Evolutionary conservation across 2,888 invertebrate species (phyloP), one percentile per base, ranked within the genome.

Genomic region (Strigamia crassipes): DNA sequence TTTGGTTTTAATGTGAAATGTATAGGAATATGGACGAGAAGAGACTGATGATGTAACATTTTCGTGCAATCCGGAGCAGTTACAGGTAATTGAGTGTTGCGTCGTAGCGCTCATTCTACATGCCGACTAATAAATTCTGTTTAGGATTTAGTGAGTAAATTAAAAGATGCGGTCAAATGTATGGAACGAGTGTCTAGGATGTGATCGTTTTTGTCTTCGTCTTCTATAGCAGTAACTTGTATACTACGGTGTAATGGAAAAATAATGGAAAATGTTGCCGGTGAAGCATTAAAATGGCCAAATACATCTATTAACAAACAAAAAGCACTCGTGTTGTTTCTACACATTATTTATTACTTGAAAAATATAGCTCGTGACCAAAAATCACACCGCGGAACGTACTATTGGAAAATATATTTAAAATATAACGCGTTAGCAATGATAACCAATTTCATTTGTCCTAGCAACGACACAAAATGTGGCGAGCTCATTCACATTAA

Each of bases 131-230:
- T 61, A 15, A 61, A 3, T 61, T n/a, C 5, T 61, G 8, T n/a
- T 15, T 23, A 61, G 61, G 61, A 61, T 61, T 23, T 61, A 61
- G 61, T 61, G 1, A 61, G 61, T 23, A 61, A 61, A 61, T 61
- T 61, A 61, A 18, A 23, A 61, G 61, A 61, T 61, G 61, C 61
- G 23, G 61, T 61, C 23, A 61, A 61, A 61, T 61, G 61, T 18
- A 18, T 61, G 21, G 61, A 61, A 23, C 10, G 61, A 61, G 10
- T 61, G 23, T 18, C 4, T 42, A 42, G 42, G 42, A 42, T 42
- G 42, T 34, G 34, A 34, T 34, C 3, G 6, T 34, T 34, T 34
- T n/a, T n/a, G n/a, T n/a, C n/a, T 34, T n/a, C n/a, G n/a, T n/a
- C n/a, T 34, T 34, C 34, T 34, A 5, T 6, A 34, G 6, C 34